These are phyloP conservation scores for Engraulis encrasicolus DNA, from an alignment of 2,113 vertebrate genomes.

Conservation along the genomic window DNA sequence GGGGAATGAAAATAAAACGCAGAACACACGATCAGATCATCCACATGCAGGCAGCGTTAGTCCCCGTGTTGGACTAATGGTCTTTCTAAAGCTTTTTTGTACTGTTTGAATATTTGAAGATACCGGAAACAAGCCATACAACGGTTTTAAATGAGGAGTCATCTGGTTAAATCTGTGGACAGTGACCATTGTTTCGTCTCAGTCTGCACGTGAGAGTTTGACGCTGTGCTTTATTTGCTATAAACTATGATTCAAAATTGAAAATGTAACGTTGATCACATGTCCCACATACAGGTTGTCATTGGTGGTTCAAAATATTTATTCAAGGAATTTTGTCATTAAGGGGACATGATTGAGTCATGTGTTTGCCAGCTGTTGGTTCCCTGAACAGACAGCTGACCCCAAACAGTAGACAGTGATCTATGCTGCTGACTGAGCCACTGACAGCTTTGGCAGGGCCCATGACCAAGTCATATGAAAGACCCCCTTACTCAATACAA, in stretches of 20 bases:
- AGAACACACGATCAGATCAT: background rate
- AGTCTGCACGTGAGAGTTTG: background rate
- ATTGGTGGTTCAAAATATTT: background rate
- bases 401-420: background rate
- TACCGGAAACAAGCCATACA: slow-evolving; percentile 14
- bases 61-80: background rate
- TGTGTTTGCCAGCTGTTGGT: background rate
- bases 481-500: too few relatives aligned
- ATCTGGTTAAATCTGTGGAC: slow-evolving; percentile 21
- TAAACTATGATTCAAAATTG: background rate
- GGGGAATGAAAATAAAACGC: slow-evolving; percentile 8
- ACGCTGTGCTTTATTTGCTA: background rate
- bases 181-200: background rate
- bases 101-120: background rate
- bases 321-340: too few relatives aligned
- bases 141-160: background rate
- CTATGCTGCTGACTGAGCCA: too few relatives aligned
- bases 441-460: too few relatives aligned
- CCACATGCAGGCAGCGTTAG: background rate
- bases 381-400: background rate
- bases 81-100: background rate
- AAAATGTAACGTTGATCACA: too few relatives aligned
- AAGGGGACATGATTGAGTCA: background rate
- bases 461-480: too few relatives aligned
- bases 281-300: too few relatives aligned